phyloP scores from a whole-genome alignment of 2,797 vertebrate genomes.

The Thamnophis elegans region DNA sequence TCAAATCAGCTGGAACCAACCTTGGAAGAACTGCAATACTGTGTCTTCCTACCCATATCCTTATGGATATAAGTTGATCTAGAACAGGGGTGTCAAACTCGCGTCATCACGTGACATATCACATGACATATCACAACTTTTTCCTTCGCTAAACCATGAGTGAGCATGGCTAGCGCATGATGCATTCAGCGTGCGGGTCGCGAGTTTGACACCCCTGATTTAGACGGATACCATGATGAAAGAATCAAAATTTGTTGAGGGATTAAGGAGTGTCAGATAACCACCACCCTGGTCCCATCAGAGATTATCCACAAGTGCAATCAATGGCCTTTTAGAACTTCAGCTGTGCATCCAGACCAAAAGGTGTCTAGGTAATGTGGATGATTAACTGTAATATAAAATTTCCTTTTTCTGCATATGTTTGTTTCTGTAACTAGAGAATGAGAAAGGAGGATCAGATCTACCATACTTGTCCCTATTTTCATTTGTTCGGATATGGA shows the following conservation, averaged over 20 bases:
- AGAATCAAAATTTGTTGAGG: not conserved
- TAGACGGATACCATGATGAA: not conserved
- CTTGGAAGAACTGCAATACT: not conserved
- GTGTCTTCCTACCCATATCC: not conserved
- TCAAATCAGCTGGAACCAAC: not conserved
- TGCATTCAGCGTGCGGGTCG: accelerated
- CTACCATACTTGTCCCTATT: not conserved
- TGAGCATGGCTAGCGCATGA: too few relatives aligned
- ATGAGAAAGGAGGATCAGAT: not conserved
- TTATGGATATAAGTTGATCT: not conserved
- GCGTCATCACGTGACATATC: too few relatives aligned
- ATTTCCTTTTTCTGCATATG: not conserved
- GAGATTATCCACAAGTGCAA: not conserved
- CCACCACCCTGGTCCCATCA: not conserved
- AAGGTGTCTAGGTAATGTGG: not conserved
- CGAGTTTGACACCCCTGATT: not conserved
- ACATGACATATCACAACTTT: too few relatives aligned
- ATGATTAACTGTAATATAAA: not conserved
- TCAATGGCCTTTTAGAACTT: not conserved
- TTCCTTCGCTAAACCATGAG: too few relatives aligned
- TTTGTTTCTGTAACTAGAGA: not conserved
- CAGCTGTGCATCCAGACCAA: not conserved
- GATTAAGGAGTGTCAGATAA: not conserved
- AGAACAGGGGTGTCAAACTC: not conserved
- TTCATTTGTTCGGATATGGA: not conserved